Percentiles rank a stretch among this genome's conserved stretches.
These are phyloP conservation scores for Drosophila mimetica DNA, from an alignment of 2,888 invertebrate species.

Conservation along the genomic window DNA sequence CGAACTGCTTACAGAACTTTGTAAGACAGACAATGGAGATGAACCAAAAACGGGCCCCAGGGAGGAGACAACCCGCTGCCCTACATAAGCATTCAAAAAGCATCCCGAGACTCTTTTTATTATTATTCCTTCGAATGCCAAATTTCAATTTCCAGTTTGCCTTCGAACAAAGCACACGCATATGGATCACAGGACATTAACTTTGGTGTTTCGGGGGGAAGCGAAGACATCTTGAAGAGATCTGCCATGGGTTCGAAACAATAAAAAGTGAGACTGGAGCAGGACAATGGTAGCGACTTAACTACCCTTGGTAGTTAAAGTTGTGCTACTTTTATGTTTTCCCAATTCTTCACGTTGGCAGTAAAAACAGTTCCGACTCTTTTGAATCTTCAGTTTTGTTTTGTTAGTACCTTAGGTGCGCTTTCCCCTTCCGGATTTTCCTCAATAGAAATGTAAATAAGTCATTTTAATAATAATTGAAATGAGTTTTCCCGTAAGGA, in stretches of 20 bases:
- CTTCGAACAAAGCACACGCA: constrained; percentile 62
- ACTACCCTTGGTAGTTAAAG: constrained; percentile 43
- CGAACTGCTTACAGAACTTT: constrained; percentile 45
- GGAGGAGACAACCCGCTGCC: constrained; percentile 37
- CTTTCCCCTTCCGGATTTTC: constrained; percentile 13
- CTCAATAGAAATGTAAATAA: constrained; percentile 82
- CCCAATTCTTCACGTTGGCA: constrained; percentile 62
- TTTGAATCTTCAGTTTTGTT: constrained; percentile 25
- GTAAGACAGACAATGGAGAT: constrained; percentile 40
- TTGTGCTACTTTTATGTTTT: constrained; percentile 69
- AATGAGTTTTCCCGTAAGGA: constrained; percentile 56
- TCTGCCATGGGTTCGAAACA: constrained; percentile 29
- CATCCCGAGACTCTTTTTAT: constrained; percentile 24
- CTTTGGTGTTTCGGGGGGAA: constrained; percentile 46
- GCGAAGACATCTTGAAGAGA: constrained; percentile 26
- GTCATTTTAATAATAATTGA: constrained; percentile 80
- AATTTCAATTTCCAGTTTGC: constrained; percentile 70
- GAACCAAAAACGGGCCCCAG: background rate
- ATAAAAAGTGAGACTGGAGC: constrained; percentile 18
- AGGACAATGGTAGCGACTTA: constrained; percentile 36
- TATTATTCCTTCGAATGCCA: constrained; percentile 55
- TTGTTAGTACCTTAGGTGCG: constrained; percentile 32
- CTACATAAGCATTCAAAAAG: constrained; percentile 47
- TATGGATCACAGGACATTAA: constrained; percentile 66
- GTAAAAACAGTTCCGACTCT: constrained; percentile 39